Evolutionary conservation across 1,140 invertebrate genomes (phyloP).

Genomic region (Phocides pigmalion): DNA sequence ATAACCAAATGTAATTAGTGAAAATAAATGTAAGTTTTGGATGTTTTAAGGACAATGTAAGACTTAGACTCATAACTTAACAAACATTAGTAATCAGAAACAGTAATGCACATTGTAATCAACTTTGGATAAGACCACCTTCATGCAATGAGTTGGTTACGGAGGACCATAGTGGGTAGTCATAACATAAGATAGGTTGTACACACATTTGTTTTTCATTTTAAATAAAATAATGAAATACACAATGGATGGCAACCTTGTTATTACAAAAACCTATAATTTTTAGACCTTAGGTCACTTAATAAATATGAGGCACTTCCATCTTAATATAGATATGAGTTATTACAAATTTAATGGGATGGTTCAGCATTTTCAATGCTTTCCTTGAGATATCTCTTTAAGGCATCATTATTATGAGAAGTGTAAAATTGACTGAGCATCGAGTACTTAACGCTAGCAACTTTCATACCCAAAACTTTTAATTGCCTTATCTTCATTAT

Average conservation of each 20-base stretch:
- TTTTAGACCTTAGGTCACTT: neutral
- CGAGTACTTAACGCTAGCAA: conserved; percentile 85
- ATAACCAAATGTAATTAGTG: too few relatives aligned
- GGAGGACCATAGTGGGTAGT: too few relatives aligned
- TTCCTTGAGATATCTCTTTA: conserved; percentile 56
- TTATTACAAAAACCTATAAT: conserved; percentile 25
- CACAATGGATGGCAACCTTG: neutral
- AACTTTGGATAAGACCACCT: too few relatives aligned
- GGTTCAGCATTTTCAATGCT: conserved; percentile 48
- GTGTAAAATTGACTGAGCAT: conserved; percentile 78
- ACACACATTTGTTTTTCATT: too few relatives aligned
- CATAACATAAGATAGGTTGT: too few relatives aligned
- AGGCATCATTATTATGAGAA: conserved; percentile 54
- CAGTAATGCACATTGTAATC: too few relatives aligned
- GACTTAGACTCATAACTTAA: too few relatives aligned
- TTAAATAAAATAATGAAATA: conserved; percentile 19
- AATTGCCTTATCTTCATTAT: conserved; percentile 86
- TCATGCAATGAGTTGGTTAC: too few relatives aligned
- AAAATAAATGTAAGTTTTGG: too few relatives aligned
- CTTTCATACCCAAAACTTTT: conserved; percentile 86
- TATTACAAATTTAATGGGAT: conserved; percentile 30
- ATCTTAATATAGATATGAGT: conserved; percentile 2
- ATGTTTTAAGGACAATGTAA: too few relatives aligned
- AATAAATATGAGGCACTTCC: conserved; percentile 24
- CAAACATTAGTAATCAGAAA: too few relatives aligned